These are phyloP conservation scores for Lophotriccus pileatus DNA, from an alignment of 2,797 vertebrate species.

Conservation along the genomic window DNA sequence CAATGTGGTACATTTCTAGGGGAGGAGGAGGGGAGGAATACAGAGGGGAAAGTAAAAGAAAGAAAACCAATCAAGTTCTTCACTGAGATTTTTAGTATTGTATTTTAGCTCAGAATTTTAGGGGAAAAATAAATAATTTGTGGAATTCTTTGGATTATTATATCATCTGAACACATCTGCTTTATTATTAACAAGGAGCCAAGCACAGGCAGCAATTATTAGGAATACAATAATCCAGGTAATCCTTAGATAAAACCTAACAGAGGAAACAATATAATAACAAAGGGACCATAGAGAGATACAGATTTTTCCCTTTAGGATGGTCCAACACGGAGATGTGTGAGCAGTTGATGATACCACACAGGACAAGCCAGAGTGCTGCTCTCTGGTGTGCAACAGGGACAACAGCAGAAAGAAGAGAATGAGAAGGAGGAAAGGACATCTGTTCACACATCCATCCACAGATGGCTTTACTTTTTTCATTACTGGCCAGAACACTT, in stretches of 20 bases:
- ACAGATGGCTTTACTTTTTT: not conserved
- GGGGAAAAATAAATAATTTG: not conserved
- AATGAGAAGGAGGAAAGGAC: not conserved
- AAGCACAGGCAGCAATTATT: not conserved
- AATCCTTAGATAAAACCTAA: not conserved
- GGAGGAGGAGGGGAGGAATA: rapidly evolving
- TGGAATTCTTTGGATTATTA: not conserved
- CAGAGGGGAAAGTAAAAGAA: not conserved
- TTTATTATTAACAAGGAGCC: not conserved
- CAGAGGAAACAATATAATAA: not conserved
- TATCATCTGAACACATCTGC: not conserved
- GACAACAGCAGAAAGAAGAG: not conserved
- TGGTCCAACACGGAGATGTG: not conserved
- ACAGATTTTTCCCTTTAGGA: not conserved
- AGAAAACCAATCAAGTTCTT: not conserved
- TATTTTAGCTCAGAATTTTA: not conserved
- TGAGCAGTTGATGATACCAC: not conserved
- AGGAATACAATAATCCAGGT: not conserved
- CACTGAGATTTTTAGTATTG: not conserved
- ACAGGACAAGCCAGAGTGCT: not conserved
- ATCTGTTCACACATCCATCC: rapidly evolving
- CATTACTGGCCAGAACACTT: not conserved
- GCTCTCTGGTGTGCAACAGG: not conserved
- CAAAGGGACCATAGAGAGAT: not conserved
- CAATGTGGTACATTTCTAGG: not conserved